These are phyloP conservation scores for Gyps fulvus DNA, from an alignment of 2,113 vertebrate genomes.

Conservation along the genomic window DNA sequence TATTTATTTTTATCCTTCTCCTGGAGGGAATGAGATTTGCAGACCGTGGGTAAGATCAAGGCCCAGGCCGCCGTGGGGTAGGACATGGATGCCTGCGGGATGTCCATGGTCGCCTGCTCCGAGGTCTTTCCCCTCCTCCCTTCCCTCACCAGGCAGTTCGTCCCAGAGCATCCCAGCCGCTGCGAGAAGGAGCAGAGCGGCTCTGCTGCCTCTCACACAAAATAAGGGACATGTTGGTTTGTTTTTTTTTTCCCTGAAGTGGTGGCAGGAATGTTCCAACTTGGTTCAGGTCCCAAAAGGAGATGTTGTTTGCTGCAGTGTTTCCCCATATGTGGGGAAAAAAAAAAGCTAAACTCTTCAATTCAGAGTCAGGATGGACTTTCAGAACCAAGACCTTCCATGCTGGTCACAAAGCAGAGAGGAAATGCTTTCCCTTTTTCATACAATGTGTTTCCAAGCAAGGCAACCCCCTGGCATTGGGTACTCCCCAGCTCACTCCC, in stretches of 20 bases:
- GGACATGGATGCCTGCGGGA: no score
- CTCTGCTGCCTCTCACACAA: background rate
- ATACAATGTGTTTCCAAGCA: background rate
- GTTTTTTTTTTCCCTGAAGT: background rate
- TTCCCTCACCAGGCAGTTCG: fast-evolving
- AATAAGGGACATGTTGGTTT: no score
- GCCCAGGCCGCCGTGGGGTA: background rate
- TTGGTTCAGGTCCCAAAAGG: background rate
- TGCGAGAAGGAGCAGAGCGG: background rate
- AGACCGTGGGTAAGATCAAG: background rate
- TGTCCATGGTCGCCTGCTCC: no score
- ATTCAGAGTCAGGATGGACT: background rate
- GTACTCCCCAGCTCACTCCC: background rate
- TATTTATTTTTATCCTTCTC: background rate
- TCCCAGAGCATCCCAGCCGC: background rate
- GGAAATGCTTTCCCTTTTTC: background rate
- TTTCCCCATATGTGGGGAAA: background rate
- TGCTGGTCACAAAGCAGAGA: background rate
- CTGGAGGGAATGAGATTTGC: background rate
- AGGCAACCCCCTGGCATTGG: background rate
- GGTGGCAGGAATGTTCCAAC: background rate
- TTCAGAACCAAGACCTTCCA: background rate
- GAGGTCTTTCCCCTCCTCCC: background rate
- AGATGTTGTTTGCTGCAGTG: background rate
- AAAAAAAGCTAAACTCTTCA: background rate